Conservation (phyloP, 2,888 invertebrate species). For the Leptarthrus brevirostris region DNA sequence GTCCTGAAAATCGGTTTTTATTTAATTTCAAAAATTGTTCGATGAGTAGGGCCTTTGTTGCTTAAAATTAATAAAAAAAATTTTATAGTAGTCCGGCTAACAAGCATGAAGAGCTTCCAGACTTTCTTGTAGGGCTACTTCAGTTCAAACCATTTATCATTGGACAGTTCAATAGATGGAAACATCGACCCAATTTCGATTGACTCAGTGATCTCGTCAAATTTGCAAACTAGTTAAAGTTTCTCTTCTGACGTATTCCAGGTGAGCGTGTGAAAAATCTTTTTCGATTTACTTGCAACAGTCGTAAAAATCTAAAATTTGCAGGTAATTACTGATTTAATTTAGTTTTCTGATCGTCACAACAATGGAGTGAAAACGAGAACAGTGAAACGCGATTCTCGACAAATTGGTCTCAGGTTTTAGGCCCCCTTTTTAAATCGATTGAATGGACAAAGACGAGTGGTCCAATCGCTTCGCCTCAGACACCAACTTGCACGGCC, state of each 20-base stretch:
- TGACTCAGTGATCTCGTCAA: no score
- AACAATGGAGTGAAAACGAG: slow-evolving; percentile 33
- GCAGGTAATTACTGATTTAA: not conserved
- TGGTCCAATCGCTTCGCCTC: no score
- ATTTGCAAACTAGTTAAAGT: not conserved
- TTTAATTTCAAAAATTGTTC: slow-evolving; percentile 4
- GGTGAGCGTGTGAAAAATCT: no score
- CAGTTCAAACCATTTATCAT: slow-evolving; percentile 14
- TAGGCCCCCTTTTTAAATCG: not conserved
- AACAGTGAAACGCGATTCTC: no score
- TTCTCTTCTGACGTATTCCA: not conserved
- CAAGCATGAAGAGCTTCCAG: slow-evolving; percentile 36
- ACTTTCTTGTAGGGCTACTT: no score
- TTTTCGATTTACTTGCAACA: not conserved
- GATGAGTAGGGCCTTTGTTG: not conserved
- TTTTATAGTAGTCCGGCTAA: slow-evolving; percentile 27
- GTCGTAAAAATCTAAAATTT: not conserved
- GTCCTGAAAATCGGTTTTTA: slow-evolving; percentile 31
- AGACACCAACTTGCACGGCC: slow-evolving; percentile 15
- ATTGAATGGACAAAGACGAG: slow-evolving; percentile 18
- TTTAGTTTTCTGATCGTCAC: slow-evolving; percentile 25
- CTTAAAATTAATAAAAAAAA: not conserved
- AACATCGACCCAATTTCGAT: no score
- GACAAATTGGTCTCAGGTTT: slow-evolving; percentile 11
- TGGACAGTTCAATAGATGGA: no score